These are phyloP conservation scores for Thyatira batis DNA, from an alignment of 2,888 invertebrate species.

Conservation along the genomic window DNA sequence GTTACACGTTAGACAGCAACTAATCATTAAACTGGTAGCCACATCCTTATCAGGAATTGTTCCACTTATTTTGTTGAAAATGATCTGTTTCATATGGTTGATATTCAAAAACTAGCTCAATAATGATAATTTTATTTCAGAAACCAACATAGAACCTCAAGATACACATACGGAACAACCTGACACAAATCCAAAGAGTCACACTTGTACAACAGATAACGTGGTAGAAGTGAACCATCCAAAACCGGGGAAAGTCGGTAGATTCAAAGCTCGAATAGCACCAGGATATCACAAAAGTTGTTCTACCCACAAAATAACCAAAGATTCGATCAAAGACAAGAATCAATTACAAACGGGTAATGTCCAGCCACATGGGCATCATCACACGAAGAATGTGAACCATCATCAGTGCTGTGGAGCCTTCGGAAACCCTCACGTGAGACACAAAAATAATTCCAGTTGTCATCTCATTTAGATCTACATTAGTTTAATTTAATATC, in stretches of 20 bases:
- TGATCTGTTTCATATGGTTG: too few relatives aligned
- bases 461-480: conserved; percentile 64
- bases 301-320: conserved; percentile 42
- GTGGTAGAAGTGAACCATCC: conserved; percentile 40
- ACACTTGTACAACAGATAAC: conserved; percentile 51
- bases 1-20: too few relatives aligned
- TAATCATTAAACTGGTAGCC: too few relatives aligned
- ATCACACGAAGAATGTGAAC: conserved; percentile 71
- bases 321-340: conserved; percentile 57
- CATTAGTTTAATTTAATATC: background rate
- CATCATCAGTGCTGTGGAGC: conserved; percentile 79
- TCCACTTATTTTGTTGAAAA: too few relatives aligned
- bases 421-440: conserved; percentile 74
- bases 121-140: conserved; percentile 17
- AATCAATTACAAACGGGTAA: conserved; percentile 37
- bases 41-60: too few relatives aligned
- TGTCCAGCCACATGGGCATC: conserved; percentile 69
- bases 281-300: conserved; percentile 63
- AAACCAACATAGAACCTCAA: conserved; percentile 72
- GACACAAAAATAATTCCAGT: conserved; percentile 70
- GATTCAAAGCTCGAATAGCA: conserved; percentile 67
- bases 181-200: conserved; percentile 40
- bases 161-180: conserved; percentile 58
- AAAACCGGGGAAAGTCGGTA: conserved; percentile 66
- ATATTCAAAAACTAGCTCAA: background rate